Evolutionary conservation across 2,797 vertebrate genomes (phyloP).

Genomic region (Aythya fuligula): DNA sequence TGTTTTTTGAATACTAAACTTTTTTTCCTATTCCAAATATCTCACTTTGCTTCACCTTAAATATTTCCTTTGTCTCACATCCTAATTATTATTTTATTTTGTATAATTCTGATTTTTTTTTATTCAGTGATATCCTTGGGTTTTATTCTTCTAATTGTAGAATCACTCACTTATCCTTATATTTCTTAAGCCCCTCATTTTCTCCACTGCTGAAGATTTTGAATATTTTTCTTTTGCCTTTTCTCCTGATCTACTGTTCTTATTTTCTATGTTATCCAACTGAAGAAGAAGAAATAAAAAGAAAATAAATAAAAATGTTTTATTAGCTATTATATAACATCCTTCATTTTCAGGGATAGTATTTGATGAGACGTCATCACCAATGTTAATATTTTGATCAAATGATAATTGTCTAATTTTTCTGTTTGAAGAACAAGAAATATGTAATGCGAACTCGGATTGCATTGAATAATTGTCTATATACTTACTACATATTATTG

Average conservation of each 20-base stretch:
- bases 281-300: not conserved
- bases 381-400: not conserved
- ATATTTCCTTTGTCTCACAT: not conserved
- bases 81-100: not conserved
- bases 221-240: not conserved
- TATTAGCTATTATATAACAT: not conserved
- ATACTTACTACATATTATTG: not conserved
- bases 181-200: not conserved
- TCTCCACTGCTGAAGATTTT: not conserved
- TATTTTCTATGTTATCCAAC: not conserved
- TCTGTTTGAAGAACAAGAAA: not conserved
- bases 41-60: not conserved
- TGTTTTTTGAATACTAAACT: rapidly evolving
- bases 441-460: not conserved
- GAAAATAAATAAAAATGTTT: not conserved
- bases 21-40: not conserved
- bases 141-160: not conserved
- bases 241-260: not conserved
- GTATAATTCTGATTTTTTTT: not conserved
- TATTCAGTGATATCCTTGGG: not conserved
- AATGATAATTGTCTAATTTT: not conserved
- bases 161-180: not conserved
- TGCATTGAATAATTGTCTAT: not conserved
- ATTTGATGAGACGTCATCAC: not conserved
- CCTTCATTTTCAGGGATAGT: not conserved